A percentile compares a stretch with the other conserved stretches of the same genome.
Conservation (phyloP, 2,888 invertebrate genomes). For the Allolobophora icterica region DNA sequence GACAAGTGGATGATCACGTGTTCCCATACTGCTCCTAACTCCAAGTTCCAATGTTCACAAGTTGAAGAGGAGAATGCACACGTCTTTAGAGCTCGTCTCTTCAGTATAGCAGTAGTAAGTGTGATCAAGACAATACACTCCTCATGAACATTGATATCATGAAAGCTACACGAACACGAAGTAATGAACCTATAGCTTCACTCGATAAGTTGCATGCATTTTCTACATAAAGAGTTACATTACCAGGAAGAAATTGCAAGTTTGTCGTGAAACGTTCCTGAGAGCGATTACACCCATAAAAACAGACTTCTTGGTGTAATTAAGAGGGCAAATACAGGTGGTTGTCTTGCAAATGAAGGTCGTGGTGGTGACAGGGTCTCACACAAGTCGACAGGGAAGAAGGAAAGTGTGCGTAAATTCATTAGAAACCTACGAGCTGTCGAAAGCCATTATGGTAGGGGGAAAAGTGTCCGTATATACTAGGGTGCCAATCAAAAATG, state of each 20-base stretch:
- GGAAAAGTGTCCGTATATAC: neutral
- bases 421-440: neutral
- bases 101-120: too few relatives aligned
- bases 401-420: neutral
- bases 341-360: neutral
- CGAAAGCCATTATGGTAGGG: neutral
- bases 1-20: neutral
- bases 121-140: too few relatives aligned
- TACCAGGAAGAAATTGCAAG: neutral
- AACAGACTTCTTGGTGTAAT: too few relatives aligned
- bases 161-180: too few relatives aligned
- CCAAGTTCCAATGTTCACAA: too few relatives aligned
- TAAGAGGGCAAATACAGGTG: neutral
- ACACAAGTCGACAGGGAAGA: neutral
- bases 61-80: too few relatives aligned
- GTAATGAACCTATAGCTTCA: neutral
- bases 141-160: too few relatives aligned
- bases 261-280: too few relatives aligned
- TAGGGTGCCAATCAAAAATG: too few relatives aligned
- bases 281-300: too few relatives aligned
- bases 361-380: neutral
- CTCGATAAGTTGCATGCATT: neutral
- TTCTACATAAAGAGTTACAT: neutral
- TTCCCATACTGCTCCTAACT: neutral
- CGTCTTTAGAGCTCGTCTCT: too few relatives aligned